Evolutionary conservation across 2,797 vertebrate genomes (phyloP), one percentile per base, ranked within the genome.

Genomic region (Melanotaenia boesemani): DNA sequence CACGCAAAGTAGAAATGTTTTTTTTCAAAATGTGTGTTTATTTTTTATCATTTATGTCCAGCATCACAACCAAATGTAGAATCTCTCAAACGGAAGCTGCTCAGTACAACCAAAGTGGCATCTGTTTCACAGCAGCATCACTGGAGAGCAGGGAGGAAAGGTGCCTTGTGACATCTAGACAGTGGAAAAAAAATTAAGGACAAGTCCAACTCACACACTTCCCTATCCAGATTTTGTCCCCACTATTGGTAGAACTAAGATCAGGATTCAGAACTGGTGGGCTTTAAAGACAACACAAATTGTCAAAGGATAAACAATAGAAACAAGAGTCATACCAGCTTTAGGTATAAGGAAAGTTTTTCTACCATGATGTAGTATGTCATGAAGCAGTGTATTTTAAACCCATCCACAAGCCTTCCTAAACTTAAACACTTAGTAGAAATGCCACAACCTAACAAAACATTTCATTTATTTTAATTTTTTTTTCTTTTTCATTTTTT

Each of bases 161-260:
- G 59, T 52, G 65, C 3, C 67, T 44, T 62, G 28, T 67, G 54
- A 71, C 74, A 84, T 70, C 71, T 86, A 65, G 44, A 70, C 65
- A 22, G 9, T 54, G 70, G 26, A 37, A 64, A 75, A 82, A 65
- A 71, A 70, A 65, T 32, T 44, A 62, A 59, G 65, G n/a, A 24
- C 22, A 69, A 63, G 54, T 28, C 28, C 37, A 32, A 46, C 34
- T 69, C 66, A 58, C 32, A 18, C 18, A 28, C 59, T 22, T 64
- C 28, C 15, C 8, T 22, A 52, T 70, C 67, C 26, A 66, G 56
- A 69, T 55, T 37, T 32, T 44, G 59, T 52, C 66, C 73, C 18
- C 39, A 44, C 12, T 24, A 50, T 58, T 50, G 50, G 63, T 37
- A 59, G 15, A 6, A 26, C 44, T 71, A n/a, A 63, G 63, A 30